These are phyloP conservation scores for Camponotus vicinus DNA, from an alignment of 1,140 invertebrate species.

Conservation along the genomic window DNA sequence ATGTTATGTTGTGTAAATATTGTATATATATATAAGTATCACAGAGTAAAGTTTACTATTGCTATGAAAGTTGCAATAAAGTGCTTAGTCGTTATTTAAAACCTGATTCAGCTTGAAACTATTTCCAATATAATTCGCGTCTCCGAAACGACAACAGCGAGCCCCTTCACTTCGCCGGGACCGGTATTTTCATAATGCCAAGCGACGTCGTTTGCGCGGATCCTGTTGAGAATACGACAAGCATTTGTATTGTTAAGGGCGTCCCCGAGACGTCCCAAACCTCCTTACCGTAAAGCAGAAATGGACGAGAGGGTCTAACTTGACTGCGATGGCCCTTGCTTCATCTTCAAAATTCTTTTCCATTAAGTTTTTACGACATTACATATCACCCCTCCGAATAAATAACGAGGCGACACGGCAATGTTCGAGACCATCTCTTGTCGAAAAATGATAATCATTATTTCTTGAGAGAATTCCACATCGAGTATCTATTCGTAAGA, in stretches of 20 bases:
- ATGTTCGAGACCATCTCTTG: neutral
- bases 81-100: slow-evolving; percentile 31
- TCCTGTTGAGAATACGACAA: slow-evolving; percentile 66
- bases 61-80: slow-evolving; percentile 40
- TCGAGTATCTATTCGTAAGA: neutral
- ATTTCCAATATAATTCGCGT: slow-evolving; percentile 75
- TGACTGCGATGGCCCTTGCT: slow-evolving; percentile 38
- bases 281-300: slow-evolving; percentile 65
- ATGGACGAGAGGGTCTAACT: slow-evolving; percentile 56
- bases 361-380: slow-evolving; percentile 66
- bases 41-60: slow-evolving; percentile 4
- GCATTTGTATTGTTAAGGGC: slow-evolving; percentile 73
- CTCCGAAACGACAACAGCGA: slow-evolving; percentile 52
- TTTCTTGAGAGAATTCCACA: neutral
- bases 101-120: slow-evolving; percentile 65
- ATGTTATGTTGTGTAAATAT: neutral
- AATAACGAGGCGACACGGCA: neutral
- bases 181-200: slow-evolving; percentile 75
- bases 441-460: neutral
- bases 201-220: slow-evolving; percentile 66
- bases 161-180: slow-evolving; percentile 52
- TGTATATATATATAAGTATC: slow-evolving; percentile 9
- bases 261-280: slow-evolving; percentile 64
- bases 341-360: slow-evolving; percentile 58
- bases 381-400: neutral